phyloP scores from a whole-genome alignment of 2,888 invertebrate species.

The Sphaerophoria rueppellii region DNA sequence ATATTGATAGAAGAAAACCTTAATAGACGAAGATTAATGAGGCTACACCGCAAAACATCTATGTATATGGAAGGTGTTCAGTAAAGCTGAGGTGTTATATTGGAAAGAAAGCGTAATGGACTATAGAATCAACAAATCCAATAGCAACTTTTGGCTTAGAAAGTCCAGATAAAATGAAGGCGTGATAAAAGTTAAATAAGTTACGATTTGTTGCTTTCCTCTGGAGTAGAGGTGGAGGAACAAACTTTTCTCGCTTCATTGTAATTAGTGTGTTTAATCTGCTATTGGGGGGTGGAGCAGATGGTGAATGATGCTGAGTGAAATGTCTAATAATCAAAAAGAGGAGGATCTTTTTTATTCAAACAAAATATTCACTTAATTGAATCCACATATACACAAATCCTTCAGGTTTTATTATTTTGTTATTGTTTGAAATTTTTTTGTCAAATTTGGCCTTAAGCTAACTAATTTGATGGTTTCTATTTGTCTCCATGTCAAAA shows the following conservation, averaged over 20 bases:
- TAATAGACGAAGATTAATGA: slow-evolving; percentile 67
- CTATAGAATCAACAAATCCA: slow-evolving; percentile 48
- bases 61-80: no score
- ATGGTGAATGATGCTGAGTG: slow-evolving; percentile 12
- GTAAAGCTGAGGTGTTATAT: slow-evolving; percentile 25
- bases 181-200: slow-evolving; percentile 68
- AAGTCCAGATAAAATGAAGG: slow-evolving; percentile 39
- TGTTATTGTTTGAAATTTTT: background rate
- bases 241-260: slow-evolving; percentile 52
- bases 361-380: background rate
- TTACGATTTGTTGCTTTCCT: slow-evolving; percentile 46
- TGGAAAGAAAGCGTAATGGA: slow-evolving; percentile 31
- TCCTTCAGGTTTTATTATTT: background rate
- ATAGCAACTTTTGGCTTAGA: slow-evolving; percentile 37
- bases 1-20: slow-evolving; percentile 45
- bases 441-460: no score
- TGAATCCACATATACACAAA: background rate
- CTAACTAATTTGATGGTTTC: no score
- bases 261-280: slow-evolving; percentile 52
- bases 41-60: slow-evolving; percentile 3
- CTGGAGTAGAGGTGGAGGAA: slow-evolving; percentile 17
- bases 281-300: background rate
- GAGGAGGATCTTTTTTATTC: background rate
- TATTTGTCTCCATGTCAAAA: no score
- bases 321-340: slow-evolving; percentile 44